These are phyloP conservation scores for Kryptolebias ocellatus DNA, from an alignment of 2,797 vertebrate species.

Conservation along the genomic window DNA sequence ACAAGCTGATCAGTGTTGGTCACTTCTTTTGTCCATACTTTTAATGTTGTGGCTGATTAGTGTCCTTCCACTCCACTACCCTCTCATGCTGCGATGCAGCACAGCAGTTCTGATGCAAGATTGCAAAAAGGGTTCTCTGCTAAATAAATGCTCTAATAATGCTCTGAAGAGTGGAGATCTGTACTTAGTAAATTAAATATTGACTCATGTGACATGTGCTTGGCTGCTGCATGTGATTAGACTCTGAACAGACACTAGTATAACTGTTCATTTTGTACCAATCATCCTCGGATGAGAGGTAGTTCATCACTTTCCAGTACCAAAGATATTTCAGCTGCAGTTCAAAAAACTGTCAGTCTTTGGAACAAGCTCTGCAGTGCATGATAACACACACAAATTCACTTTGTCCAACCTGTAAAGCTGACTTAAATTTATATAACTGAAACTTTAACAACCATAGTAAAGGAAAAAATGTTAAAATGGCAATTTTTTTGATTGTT, in stretches of 20 bases:
- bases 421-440: slow-evolving; percentile 17
- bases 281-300: slow-evolving; percentile 32
- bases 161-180: slow-evolving; percentile 46
- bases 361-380: neutral
- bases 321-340: slow-evolving; percentile 36
- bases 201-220: slow-evolving; percentile 56
- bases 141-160: slow-evolving; percentile 36
- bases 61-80: too few species aligned
- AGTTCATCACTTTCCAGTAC: slow-evolving; percentile 44
- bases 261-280: slow-evolving; percentile 43
- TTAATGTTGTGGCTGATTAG: neutral
- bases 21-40: neutral
- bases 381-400: slow-evolving; percentile 11
- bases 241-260: neutral
- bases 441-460: slow-evolving; percentile 1
- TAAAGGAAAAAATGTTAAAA: too few species aligned
- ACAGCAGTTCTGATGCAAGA: slow-evolving; percentile 52
- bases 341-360: slow-evolving; percentile 33
- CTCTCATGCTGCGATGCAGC: slow-evolving; percentile 11
- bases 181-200: slow-evolving; percentile 71
- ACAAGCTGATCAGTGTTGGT: neutral
- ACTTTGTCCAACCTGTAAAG: slow-evolving; percentile 18
- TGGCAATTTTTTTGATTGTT: too few species aligned
- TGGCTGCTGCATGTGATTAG: slow-evolving; percentile 23
- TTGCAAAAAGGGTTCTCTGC: slow-evolving; percentile 32